phyloP scores from a whole-genome alignment of 2,888 invertebrate genomes.

The Piscicola geometra region DNA sequence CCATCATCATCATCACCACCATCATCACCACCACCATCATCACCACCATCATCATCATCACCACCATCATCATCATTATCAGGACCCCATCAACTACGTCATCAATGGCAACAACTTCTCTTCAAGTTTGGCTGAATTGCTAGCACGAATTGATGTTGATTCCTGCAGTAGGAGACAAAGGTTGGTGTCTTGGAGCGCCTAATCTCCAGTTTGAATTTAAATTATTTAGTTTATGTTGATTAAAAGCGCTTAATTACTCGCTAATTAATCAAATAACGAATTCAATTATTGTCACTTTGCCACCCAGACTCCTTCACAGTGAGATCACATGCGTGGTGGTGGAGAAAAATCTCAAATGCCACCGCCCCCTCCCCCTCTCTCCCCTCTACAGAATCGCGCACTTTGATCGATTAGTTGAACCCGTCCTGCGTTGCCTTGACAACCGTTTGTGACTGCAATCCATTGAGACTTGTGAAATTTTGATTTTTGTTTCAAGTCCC shows the following conservation, averaged over 20 bases:
- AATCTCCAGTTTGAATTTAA: too few species aligned
- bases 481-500: too few species aligned
- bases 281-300: not conserved
- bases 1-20: slow-evolving; percentile 11
- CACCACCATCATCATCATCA: not conserved
- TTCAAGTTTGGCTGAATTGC: not conserved
- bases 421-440: not conserved
- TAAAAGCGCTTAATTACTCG: too few species aligned
- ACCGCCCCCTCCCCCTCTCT: not conserved
- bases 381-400: not conserved
- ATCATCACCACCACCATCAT: not conserved
- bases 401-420: not conserved
- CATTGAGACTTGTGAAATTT: too few species aligned
- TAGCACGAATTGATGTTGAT: too few species aligned
- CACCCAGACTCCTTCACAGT: not conserved
- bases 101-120: slow-evolving; percentile 9
- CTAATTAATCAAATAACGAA: too few species aligned
- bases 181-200: too few species aligned
- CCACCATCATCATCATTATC: too few species aligned
- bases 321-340: not conserved
- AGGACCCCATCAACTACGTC: not conserved
- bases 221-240: too few species aligned
- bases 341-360: not conserved
- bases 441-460: not conserved
- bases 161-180: too few species aligned